Conservation (phyloP, 2,113 vertebrate genomes). For the Miniopterus natalensis region DNA sequence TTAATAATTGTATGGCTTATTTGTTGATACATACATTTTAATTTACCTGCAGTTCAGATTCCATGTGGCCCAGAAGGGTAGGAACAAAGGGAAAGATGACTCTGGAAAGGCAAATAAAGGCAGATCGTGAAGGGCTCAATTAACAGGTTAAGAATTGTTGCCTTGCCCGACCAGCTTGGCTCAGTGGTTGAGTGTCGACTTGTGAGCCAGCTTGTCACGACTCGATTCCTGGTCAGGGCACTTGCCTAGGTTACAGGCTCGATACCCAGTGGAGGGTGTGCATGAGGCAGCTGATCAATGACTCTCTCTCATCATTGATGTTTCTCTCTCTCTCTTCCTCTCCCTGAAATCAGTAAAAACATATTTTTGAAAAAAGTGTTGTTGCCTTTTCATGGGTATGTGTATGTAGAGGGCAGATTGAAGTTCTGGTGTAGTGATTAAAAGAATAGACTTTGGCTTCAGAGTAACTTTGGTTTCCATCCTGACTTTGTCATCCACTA, state of each 20-base stretch:
- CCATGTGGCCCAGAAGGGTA: background rate
- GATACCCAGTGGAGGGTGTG: too few species aligned
- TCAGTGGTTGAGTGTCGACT: too few species aligned
- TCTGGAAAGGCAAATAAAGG: background rate
- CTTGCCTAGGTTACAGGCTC: too few species aligned
- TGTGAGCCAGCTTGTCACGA: too few species aligned
- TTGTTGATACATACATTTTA: background rate
- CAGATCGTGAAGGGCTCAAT: background rate
- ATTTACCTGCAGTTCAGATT: slow-evolving; percentile 11
- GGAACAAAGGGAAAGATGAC: background rate
- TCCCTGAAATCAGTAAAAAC: too few species aligned
- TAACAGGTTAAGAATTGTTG: background rate
- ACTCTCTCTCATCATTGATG: too few species aligned
- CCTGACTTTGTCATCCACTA: background rate
- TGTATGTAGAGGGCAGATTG: background rate
- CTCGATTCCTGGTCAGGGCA: too few species aligned
- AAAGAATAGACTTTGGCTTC: background rate
- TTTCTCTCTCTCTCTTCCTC: too few species aligned
- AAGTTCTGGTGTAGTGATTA: background rate
- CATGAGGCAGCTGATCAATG: too few species aligned
- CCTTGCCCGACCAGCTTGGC: too few species aligned
- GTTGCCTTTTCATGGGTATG: background rate
- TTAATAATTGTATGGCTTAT: background rate
- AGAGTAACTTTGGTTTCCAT: background rate
- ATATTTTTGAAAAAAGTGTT: too few species aligned